Percentiles rank a stretch among this genome's conserved stretches.
These are phyloP conservation scores for Melinaea menophilus DNA, from an alignment of 2,888 invertebrate species.

Conservation along the genomic window DNA sequence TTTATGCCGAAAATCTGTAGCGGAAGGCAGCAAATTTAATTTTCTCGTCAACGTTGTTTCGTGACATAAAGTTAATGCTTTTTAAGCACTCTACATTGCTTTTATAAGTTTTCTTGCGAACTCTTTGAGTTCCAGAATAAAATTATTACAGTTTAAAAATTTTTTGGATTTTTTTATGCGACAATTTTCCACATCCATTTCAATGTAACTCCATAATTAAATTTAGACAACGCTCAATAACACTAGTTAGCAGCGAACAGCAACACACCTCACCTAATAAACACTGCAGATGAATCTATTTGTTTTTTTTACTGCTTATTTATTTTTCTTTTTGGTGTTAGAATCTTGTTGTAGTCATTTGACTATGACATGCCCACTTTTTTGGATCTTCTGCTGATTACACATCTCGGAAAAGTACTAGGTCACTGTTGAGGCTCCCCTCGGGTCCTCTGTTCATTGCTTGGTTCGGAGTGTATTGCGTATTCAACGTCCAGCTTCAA, in stretches of 20 bases:
- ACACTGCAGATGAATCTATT: constrained; percentile 27
- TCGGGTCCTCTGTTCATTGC: too few relatives aligned
- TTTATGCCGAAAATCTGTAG: constrained; percentile 3
- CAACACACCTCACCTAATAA: constrained; percentile 20
- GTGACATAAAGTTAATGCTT: constrained; percentile 36
- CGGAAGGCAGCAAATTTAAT: constrained; percentile 52
- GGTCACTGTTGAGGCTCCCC: too few relatives aligned
- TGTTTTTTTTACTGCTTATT: constrained; percentile 7
- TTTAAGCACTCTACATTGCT: constrained; percentile 29
- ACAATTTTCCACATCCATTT: constrained; percentile 16
- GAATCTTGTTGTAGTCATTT: too few relatives aligned
- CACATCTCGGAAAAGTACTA: too few relatives aligned
- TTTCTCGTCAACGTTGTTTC: constrained; percentile 49
- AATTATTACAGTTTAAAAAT: too few relatives aligned
- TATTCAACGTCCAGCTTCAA: too few relatives aligned
- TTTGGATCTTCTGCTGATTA: too few relatives aligned
- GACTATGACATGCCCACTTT: too few relatives aligned
- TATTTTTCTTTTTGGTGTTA: constrained; percentile 3
- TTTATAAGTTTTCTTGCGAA: constrained; percentile 18
- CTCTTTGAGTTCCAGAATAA: too few relatives aligned
- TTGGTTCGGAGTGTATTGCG: too few relatives aligned
- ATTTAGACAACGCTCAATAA: constrained; percentile 35
- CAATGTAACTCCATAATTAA: constrained; percentile 13
- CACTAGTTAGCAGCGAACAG: constrained; percentile 32
- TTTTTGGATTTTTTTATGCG: constrained; percentile 19